Evolutionary conservation across 1,140 invertebrate species (phyloP), one percentile per base, ranked within the genome.

Genomic region (Euwallacea similis): DNA sequence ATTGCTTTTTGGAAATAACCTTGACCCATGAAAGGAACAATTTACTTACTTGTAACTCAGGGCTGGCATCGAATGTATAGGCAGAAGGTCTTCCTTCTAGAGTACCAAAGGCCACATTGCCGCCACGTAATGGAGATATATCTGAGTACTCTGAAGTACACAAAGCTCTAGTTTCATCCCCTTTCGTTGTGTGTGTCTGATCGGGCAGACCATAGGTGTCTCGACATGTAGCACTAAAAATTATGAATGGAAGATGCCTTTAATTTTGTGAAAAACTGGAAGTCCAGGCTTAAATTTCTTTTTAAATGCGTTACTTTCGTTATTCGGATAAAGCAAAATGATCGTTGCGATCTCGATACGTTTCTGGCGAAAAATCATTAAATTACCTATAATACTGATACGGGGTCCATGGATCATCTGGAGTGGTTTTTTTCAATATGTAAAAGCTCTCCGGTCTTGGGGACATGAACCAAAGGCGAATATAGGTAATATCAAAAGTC

Each of bases 121-220:
- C 97, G n/a, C 94, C 95, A 0, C 91, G 92, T 56, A 99, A 82
- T 0, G 98, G 98, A 0, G 96, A 97, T 76, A 99, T 98, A 79
- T 99, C 97, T 7, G 95, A 98, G 82, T 95, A 99, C 80, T 98
- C 96, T 21, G 94, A 93, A 3, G 94, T 98, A 79, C 98, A 99
- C 3, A 98, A 86, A 0, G 97, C 95, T 60, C 91, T 86, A 0
- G 94, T 95, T 81, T 96, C 94, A 58, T 91, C 88, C 0, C 90
- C 90, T 8, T 87, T 81, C 11, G 86, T 84, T 0, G 92, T 89
- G 55, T 89, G 87, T 10, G 86, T 86, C 3, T 85, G 88, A 67
- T 96, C 93, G 0, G 91, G 90, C 43, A 98, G 79, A 2, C 88
- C 88, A 78, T 98, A 99, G 0, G 94, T 98, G 54, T 93, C 90